Evolutionary conservation across 2,888 invertebrate genomes (phyloP).

Genomic region (Sepiola atlantica): DNA sequence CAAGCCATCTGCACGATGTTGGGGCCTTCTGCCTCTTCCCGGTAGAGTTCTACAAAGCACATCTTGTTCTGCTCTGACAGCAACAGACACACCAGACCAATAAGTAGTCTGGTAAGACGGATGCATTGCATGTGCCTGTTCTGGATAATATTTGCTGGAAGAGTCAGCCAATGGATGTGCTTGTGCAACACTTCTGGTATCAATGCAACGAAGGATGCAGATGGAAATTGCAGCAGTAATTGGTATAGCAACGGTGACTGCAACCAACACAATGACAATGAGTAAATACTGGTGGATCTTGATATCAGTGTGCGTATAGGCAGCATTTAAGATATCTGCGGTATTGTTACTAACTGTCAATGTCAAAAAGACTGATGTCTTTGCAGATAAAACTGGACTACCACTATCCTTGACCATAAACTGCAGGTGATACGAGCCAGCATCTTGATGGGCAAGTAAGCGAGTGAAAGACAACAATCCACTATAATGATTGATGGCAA

Average conservation of each 20-base stretch:
- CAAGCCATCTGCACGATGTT: not conserved
- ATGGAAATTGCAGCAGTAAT: conserved; percentile 32
- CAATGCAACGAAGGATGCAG: conserved; percentile 22
- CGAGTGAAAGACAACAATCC: not conserved
- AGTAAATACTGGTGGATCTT: conserved; percentile 32
- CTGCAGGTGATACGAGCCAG: not conserved
- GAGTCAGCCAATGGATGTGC: not conserved
- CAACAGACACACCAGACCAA: conserved; percentile 8
- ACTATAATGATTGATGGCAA: not conserved
- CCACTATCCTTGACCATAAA: conserved; percentile 14
- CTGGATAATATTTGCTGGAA: not conserved
- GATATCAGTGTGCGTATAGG: not conserved
- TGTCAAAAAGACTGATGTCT: conserved; percentile 24
- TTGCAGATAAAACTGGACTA: not conserved
- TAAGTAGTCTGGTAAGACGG: not conserved
- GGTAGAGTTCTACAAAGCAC: conserved; percentile 32
- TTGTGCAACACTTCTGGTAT: conserved; percentile 32
- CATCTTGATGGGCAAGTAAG: not conserved
- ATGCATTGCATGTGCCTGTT: conserved; percentile 12
- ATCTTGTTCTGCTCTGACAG: not conserved
- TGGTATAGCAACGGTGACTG: conserved; percentile 4
- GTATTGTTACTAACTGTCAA: conserved; percentile 15
- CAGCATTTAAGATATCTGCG: not conserved
- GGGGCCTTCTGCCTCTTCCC: not conserved
- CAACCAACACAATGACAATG: conserved; percentile 20